Percentiles rank a stretch among this genome's conserved stretches.
Evolutionary conservation across 1,140 invertebrate genomes (phyloP).

Genomic region (Camponotus pennsylvanicus): DNA sequence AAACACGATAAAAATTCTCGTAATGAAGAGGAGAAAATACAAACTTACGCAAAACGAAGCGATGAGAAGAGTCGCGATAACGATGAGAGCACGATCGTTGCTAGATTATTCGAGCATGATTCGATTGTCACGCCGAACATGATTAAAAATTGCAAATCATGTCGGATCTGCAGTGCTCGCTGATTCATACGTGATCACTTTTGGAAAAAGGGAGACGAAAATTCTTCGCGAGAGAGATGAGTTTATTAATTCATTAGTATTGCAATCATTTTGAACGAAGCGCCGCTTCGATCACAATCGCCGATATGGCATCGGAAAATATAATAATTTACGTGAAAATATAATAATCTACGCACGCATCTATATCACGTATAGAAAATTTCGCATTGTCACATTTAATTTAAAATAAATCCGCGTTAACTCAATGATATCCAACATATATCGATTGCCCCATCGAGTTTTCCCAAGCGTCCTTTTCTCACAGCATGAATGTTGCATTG

Average conservation of each 20-base stretch:
- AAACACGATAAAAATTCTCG: constrained; percentile 8
- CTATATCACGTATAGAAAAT: not conserved
- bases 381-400: not conserved
- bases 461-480: constrained; percentile 26
- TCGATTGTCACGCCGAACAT: not conserved
- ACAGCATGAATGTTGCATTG: constrained; percentile 31
- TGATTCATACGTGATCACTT: constrained; percentile 36
- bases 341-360: not conserved
- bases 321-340: not conserved
- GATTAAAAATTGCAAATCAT: constrained; percentile 51
- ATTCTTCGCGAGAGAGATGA: constrained; percentile 1
- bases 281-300: not conserved
- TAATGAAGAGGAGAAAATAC: constrained; percentile 30
- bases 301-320: not conserved
- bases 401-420: constrained; percentile 21
- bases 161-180: not conserved
- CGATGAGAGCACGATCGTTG: constrained; percentile 4
- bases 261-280: not conserved
- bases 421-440: not conserved
- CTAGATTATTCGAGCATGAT: constrained; percentile 8
- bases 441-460: constrained; percentile 3
- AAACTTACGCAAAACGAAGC: constrained; percentile 3
- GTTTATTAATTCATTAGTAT: constrained; percentile 43
- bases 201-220: constrained; percentile 13
- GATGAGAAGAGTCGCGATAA: not conserved